Evolutionary conservation across 2,888 invertebrate genomes (phyloP).

Genomic region (Acanthosepion esculentum): DNA sequence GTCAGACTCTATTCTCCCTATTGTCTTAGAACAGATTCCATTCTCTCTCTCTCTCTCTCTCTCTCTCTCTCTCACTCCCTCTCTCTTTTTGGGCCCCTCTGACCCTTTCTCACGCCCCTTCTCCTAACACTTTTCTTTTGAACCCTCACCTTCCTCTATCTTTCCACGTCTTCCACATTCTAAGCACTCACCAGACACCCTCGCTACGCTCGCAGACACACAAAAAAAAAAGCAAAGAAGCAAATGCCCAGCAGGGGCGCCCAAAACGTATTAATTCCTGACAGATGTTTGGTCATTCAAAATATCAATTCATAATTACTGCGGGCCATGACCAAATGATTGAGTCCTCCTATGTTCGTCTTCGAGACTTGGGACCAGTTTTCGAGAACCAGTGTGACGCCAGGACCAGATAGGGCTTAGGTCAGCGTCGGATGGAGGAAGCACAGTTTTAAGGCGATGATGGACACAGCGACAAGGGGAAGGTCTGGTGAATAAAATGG

Average conservation of each 20-base stretch:
- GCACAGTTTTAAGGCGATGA: neutral
- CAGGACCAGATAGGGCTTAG: neutral
- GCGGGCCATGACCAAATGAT: neutral
- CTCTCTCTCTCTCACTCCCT: neutral
- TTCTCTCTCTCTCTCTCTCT: neutral
- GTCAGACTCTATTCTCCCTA: too few relatives aligned
- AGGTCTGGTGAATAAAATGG: neutral
- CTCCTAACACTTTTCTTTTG: too few relatives aligned
- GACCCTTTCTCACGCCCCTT: neutral
- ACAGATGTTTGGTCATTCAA: constrained; percentile 33
- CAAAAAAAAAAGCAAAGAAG: neutral
- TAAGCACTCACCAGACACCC: too few relatives aligned
- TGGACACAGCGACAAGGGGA: neutral
- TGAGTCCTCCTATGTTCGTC: neutral
- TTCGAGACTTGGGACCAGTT: neutral
- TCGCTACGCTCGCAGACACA: neutral
- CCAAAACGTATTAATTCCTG: neutral
- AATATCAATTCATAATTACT: neutral
- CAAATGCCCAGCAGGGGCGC: neutral
- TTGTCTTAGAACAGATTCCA: too few relatives aligned
- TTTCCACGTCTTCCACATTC: neutral
- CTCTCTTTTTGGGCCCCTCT: neutral
- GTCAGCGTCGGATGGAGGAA: neutral
- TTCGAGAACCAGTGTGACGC: neutral
- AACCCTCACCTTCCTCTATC: neutral